Conservation (phyloP, 2,888 invertebrate species). For the Cryptops parisi region DNA sequence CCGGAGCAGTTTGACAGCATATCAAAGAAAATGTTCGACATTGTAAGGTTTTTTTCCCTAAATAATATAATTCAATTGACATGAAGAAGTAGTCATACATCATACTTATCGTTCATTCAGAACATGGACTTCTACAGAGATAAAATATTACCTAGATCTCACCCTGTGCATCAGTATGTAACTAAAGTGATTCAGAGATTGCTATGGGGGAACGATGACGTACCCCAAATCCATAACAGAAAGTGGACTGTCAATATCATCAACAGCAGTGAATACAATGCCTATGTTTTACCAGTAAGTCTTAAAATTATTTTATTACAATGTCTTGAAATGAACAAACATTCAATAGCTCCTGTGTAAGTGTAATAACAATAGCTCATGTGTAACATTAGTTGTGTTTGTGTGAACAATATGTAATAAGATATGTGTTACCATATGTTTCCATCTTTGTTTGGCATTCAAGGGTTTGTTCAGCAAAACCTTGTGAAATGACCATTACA, state of each 20-base stretch:
- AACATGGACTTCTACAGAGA: not conserved
- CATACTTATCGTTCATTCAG: conserved; percentile 6
- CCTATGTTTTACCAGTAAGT: conserved; percentile 41
- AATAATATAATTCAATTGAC: no score
- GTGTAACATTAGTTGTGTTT: no score
- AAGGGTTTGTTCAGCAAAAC: no score
- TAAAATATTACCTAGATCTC: conserved; percentile 25
- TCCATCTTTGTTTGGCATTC: no score
- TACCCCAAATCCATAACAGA: conserved; percentile 33
- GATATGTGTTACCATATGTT: no score
- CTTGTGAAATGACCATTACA: no score
- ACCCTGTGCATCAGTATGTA: conserved; percentile 33
- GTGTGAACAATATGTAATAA: no score
- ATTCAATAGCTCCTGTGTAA: no score
- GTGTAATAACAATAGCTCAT: no score
- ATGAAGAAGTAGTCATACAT: no score
- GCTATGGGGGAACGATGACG: conserved; percentile 35
- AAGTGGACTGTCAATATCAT: conserved; percentile 39
- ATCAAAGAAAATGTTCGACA: conserved; percentile 1
- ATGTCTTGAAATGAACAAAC: no score
- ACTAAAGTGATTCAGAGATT: conserved; percentile 32
- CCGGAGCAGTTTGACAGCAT: conserved; percentile 28
- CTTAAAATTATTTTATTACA: no score
- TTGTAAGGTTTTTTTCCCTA: conserved; percentile 1
- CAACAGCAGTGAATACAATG: conserved; percentile 35